Percentiles rank a stretch among this genome's conserved stretches.
Evolutionary conservation across 2,113 vertebrate species (phyloP).

Genomic region (Saimiri boliviensis): DNA sequence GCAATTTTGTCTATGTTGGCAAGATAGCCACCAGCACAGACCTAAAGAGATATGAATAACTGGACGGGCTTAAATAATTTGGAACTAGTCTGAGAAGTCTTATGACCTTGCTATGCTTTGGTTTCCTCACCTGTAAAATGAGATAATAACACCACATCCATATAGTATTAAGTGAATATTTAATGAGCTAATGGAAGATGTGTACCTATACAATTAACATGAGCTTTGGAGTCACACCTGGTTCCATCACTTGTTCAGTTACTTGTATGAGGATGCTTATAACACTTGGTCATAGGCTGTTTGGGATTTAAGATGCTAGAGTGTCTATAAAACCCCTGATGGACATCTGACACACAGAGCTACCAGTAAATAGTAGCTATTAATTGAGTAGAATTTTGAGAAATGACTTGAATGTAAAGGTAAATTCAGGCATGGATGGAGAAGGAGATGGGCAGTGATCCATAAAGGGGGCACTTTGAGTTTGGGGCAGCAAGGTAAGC

Average conservation of each 20-base stretch:
- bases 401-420: background rate
- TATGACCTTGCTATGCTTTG: background rate
- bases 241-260: background rate
- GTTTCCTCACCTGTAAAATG: background rate
- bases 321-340: background rate
- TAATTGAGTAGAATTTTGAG: slow-evolving; percentile 6
- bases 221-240: background rate
- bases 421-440: background rate
- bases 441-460: background rate
- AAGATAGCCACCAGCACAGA: background rate
- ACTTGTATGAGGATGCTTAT: background rate
- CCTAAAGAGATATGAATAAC: background rate
- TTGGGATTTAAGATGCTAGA: background rate
- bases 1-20: background rate
- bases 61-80: background rate
- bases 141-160: too few species aligned
- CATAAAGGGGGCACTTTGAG: background rate
- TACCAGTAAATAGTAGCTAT: background rate
- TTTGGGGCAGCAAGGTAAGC: background rate
- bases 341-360: background rate
- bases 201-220: background rate
- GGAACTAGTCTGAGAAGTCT: background rate
- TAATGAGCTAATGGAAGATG: background rate
- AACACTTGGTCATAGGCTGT: background rate
- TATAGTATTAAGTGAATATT: background rate